Conservation (phyloP, 2,113 vertebrate species). For the Bothrops jararaca region DNA sequence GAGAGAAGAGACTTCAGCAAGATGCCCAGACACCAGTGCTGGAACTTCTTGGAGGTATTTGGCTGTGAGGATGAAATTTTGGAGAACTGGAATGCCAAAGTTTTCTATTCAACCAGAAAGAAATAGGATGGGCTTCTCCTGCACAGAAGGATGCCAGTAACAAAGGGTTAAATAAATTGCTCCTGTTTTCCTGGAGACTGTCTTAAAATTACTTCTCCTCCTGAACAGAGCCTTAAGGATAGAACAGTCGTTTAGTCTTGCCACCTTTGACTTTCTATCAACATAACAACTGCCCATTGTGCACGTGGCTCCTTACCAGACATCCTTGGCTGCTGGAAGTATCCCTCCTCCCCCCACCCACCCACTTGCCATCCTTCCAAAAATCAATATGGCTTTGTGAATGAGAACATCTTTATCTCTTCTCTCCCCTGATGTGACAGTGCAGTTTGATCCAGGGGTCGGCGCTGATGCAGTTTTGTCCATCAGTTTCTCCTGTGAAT, state of each 20-base stretch:
- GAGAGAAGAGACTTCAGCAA: not conserved
- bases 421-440: not conserved
- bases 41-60: not conserved
- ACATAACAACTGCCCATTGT: not conserved
- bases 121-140: not conserved
- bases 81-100: not conserved
- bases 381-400: not conserved
- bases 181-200: not conserved
- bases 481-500: not conserved
- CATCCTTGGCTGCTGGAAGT: not conserved
- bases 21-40: not conserved
- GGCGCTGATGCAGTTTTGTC: not conserved
- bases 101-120: not conserved
- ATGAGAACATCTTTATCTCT: not conserved
- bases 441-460: not conserved
- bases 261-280: not conserved
- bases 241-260: not conserved
- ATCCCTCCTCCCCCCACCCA: fast-evolving
- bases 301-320: not conserved
- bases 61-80: not conserved
- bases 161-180: not conserved
- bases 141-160: not conserved
- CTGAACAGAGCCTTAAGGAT: not conserved
- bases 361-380: not conserved
- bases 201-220: not conserved